Evolutionary conservation across 2,113 vertebrate genomes (phyloP), one percentile per base, ranked within the genome.

Genomic region (Semicossyphus pulcher): DNA sequence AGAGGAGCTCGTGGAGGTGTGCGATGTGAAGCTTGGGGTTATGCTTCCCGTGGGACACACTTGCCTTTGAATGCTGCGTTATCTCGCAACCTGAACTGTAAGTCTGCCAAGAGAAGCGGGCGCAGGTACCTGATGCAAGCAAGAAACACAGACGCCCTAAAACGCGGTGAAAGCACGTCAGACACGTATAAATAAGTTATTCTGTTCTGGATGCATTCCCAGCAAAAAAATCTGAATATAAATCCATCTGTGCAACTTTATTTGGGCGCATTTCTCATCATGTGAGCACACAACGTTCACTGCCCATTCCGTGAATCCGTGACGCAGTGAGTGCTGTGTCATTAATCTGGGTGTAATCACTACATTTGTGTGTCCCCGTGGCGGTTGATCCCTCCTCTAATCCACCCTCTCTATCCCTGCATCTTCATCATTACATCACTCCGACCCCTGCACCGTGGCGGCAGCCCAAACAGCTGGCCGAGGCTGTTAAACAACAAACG

Each of bases 281-380:
- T 39, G 42, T 26, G 58, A 70, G n/a, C 31, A 61, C 44, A 51
- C 64, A 5, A 41, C 60, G 39, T 67, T 60, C 51, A 56, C 34
- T 16, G 37, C 32, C 2, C 51, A 21, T 21, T 11, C 14, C 41
- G 20, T 28, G 58, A 23, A 49, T 34, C 54, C 44, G 54, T 62
- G 80, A 72, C 7, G 51, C 54, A 58, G 21, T 34, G 31, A 68
- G 39, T 80, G 65, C 68, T 77, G 74, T 69, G 78, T 85, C 69
- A 82, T 86, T 92, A 92, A 93, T 90, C 89, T 85, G 58, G 6
- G n/a, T 86, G 84, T 87, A 91, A 91, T 92, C 84, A 84, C 72
- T 72, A 65, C 78, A 72, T 72, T 87, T 78, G 68, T 72, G 8
- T 77, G 76, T 83, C 77, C 81, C 54, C 45, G 76, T 56, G 54